A percentile compares a stretch with the other conserved stretches of the same genome.
These are phyloP conservation scores for Orientallactaga bullata DNA, from an alignment of 2,113 vertebrate species.

Conservation along the genomic window DNA sequence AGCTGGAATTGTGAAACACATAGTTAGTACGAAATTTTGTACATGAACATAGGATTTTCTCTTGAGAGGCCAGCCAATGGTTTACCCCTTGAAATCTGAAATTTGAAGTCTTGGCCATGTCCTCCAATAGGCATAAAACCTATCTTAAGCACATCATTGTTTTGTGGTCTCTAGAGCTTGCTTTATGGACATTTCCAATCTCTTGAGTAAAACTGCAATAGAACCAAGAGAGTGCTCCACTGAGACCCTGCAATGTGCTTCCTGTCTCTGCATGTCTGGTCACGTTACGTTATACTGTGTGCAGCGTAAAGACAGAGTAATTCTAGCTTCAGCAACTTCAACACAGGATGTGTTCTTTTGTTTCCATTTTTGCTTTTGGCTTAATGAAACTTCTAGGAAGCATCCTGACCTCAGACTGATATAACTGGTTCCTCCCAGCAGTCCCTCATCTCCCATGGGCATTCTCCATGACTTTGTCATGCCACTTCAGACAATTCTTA, in stretches of 20 bases:
- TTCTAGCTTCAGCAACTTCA: constrained; percentile 10
- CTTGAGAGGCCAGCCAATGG: constrained; percentile 6
- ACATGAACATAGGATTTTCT: neutral
- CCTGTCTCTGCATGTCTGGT: neutral
- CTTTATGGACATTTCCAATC: neutral
- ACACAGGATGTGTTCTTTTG: neutral
- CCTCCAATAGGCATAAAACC: constrained; percentile 67
- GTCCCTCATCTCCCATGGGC: constrained; percentile 29
- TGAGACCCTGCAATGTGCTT: neutral
- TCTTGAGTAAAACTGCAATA: constrained; percentile 28
- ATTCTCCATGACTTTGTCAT: constrained; percentile 62
- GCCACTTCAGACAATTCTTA: constrained; percentile 61
- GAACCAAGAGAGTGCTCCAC: constrained; percentile 17
- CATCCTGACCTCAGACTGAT: constrained; percentile 53
- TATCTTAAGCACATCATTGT: constrained; percentile 38
- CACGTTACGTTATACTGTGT: neutral
- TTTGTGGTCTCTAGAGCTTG: constrained; percentile 53
- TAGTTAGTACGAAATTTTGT: neutral
- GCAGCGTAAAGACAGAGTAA: neutral
- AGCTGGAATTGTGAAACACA: neutral
- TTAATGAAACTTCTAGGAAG: constrained; percentile 71
- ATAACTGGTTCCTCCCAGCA: constrained; percentile 13
- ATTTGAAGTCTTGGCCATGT: constrained; percentile 55
- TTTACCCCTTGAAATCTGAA: constrained; percentile 55
- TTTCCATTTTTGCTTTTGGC: neutral